Evolutionary conservation across 2,888 invertebrate species (phyloP).

Genomic region (Noctua pronuba): DNA sequence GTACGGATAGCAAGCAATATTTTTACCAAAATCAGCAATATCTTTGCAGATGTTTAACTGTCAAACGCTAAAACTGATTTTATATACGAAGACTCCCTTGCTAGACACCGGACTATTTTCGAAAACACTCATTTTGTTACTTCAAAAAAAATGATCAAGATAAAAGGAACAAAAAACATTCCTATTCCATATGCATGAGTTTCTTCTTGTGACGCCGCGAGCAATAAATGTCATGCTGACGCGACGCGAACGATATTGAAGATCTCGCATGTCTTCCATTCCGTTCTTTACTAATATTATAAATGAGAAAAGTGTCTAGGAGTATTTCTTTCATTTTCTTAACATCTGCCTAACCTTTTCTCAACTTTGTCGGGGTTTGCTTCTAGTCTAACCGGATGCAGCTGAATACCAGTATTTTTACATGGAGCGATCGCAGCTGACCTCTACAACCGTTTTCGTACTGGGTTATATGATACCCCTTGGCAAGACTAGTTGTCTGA

Average conservation of each 20-base stretch:
- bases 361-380: not conserved
- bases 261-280: conserved; percentile 13
- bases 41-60: not conserved
- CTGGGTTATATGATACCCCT: not conserved
- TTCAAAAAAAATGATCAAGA: conserved; percentile 7
- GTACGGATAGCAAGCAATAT: too few relatives aligned
- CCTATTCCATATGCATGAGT: conserved; percentile 14
- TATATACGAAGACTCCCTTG: not conserved
- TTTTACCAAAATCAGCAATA: too few relatives aligned
- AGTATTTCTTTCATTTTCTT: not conserved
- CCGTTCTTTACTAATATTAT: not conserved
- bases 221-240: conserved; percentile 49
- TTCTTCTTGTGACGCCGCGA: conserved; percentile 16
- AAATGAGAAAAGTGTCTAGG: not conserved
- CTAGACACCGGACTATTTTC: not conserved
- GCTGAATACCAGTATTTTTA: not conserved
- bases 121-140: not conserved
- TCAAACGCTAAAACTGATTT: not conserved
- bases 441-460: not conserved
- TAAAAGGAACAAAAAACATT: conserved; percentile 12
- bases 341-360: not conserved
- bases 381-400: not conserved
- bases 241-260: conserved; percentile 32
- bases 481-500: not conserved
- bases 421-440: too few relatives aligned